Evolutionary conservation across 2,888 invertebrate genomes (phyloP), one percentile per base, ranked within the genome.

Genomic region (Lochmaea crataegi): DNA sequence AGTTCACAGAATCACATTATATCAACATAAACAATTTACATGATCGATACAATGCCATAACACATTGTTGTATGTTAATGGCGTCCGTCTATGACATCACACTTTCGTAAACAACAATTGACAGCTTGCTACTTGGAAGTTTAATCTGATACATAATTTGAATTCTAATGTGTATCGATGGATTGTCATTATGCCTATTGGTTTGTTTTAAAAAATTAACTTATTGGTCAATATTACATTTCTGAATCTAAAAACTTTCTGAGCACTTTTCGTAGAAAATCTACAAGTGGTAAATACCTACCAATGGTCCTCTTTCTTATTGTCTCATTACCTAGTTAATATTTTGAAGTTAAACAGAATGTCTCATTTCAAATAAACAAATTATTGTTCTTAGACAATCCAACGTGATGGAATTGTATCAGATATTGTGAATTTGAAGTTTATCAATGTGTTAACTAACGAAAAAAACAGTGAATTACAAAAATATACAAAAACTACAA

Each of bases 401-500:
- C 9, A 18, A 53, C 10, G 7, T 53, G 16, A 53, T 18, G 18
- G 18, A n/a, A 12, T 45, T 45, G 18, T 16, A 53, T 53, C 0
- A 16, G 26, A 58, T n/a, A 26, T 22, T 12, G 32, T 58, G 58
- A 58, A 12, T 32, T 6, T 32, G 58, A 32, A 22, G 12, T 32
- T 32, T 42, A 63, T 53, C 69, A 69, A 69, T 51, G 51, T 63
- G 63, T 69, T 63, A 53, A 53, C 26, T 18, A 18, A 68, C 38
- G n/a, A 60, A 61, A n/a, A 66, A 58, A 65, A 32, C 51, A 57
- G 65, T 64, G 18, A 73, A 73, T 73, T 74, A 78, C 70, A 75
- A 78, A 76, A 75, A 78, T 77, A 75, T 75, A 77, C 75, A 74
- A 22, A 70, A 65, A 76, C 60, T 74, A 74, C 70, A 76, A 74